These are phyloP conservation scores for Taenioides sp. DNA, from an alignment of 2,797 vertebrate genomes.

Conservation along the genomic window DNA sequence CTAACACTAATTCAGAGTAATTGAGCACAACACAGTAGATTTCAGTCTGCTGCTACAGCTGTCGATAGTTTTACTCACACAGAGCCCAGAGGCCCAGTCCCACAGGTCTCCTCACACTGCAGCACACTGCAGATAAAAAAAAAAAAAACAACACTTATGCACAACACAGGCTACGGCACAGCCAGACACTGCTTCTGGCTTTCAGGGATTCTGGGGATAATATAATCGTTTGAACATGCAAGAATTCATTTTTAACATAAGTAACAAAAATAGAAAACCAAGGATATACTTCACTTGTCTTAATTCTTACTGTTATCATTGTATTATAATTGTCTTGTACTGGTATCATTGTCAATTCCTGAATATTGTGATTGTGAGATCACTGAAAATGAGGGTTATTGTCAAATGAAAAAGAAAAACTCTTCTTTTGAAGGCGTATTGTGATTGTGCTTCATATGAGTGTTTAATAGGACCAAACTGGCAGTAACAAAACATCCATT, in stretches of 20 bases:
- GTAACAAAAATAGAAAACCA: not conserved
- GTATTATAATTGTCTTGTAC: not conserved
- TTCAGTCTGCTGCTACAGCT: slow-evolving; percentile 21
- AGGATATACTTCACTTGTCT: not conserved
- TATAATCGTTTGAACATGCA: not conserved
- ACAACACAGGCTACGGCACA: not conserved
- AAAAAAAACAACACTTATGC: slow-evolving; percentile 25
- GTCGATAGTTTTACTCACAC: slow-evolving; percentile 28
- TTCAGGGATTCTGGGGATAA: slow-evolving; percentile 11
- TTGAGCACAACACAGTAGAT: not conserved
- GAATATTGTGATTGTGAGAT: not conserved
- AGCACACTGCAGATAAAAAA: slow-evolving; percentile 58
- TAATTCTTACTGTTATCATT: not conserved
- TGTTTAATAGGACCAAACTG: no score
- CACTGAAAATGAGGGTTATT: not conserved
- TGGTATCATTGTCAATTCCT: not conserved
- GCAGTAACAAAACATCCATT: no score
- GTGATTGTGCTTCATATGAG: no score
- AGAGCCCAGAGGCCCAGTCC: slow-evolving; percentile 51
- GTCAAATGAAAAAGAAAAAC: no score
- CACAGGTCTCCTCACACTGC: slow-evolving; percentile 59
- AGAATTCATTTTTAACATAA: not conserved
- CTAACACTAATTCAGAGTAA: not conserved
- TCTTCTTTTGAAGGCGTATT: no score
- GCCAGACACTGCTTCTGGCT: slow-evolving; percentile 20